phyloP scores from a whole-genome alignment of 2,888 invertebrate genomes.

The Chloroclysta siterata region DNA sequence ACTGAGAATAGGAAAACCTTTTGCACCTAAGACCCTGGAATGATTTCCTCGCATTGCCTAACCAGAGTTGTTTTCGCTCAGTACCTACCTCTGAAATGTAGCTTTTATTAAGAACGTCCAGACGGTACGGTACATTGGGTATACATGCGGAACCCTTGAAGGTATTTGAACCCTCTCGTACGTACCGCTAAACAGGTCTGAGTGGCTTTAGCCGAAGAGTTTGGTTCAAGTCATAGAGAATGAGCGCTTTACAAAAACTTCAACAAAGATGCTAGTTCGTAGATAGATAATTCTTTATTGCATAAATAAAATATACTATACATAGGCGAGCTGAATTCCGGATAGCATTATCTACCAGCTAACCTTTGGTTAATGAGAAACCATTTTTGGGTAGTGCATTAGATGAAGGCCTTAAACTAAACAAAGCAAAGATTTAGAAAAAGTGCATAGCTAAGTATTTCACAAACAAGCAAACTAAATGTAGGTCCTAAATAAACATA shows the following conservation, averaged over 20 bases:
- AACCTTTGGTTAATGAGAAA: too few species aligned
- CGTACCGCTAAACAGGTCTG: constrained; percentile 69
- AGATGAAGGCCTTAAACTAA: too few species aligned
- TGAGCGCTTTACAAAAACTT: neutral
- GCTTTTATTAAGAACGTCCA: constrained; percentile 49
- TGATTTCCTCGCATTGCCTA: constrained; percentile 27
- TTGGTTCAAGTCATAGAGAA: constrained; percentile 45
- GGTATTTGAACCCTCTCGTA: constrained; percentile 65
- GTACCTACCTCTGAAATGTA: constrained; percentile 27
- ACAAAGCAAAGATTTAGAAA: too few species aligned
- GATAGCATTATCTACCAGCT: too few species aligned
- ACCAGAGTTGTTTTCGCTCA: constrained; percentile 26
- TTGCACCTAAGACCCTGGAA: constrained; percentile 26
- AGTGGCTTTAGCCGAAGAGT: constrained; percentile 55
- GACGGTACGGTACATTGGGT: constrained; percentile 59
- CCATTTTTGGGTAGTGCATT: too few species aligned
- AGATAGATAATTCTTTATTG: too few species aligned
- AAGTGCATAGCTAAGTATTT: too few species aligned
- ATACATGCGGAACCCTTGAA: constrained; percentile 58
- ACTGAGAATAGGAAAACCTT: constrained; percentile 18
- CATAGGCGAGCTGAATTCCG: too few species aligned
- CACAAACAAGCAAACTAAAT: too few species aligned
- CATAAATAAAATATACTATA: too few species aligned
- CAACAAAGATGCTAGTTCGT: too few species aligned
- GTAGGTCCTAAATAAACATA: too few species aligned